Base-by-base conservation (phyloP, 2,888 invertebrate genomes). In the Maniola hyperantus region DNA sequence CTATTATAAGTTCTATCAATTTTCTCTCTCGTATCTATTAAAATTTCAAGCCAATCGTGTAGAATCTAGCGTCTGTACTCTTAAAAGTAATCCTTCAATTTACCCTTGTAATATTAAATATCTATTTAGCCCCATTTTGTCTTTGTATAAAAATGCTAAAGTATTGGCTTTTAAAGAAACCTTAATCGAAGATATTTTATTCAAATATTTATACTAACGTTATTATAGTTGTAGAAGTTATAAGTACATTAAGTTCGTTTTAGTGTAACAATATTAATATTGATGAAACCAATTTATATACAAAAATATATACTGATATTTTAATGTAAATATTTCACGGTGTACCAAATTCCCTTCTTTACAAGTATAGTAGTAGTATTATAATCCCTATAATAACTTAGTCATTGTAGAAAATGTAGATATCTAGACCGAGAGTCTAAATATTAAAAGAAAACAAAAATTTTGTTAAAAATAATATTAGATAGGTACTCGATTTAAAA, bases 291-390 rank as follows among this genome's bases (percentile, higher is more conserved):
- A 87, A 87, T 87, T 87, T 90, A 89, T 90, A 90, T 88, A 91
- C 89, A 89, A 87, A 85, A 85, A 82, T 83, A 87, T 90, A 86
- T 84, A 87, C 81, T 82, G 83, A 85, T 81, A 81, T 82, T 80
- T 83, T 81, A 81, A 79, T 91, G 89, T 91, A 90, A 87, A 88
- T 88, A 89, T 83, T 83, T 85, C 83, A 86, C 84, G 83, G 83
- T 91, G 90, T 91, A 91, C 88, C 88, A 91, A 91, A 88, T 85
- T 86, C 87, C 85, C 91, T 91, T 91, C 91, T 91, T 89, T 91
- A 91, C 91, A 91, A 90, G 86, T 83, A 88, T 91, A 91, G 89
- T 65, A 72, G 82, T 91, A 91, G 87, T 62, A 50, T 63, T 70
- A 69, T 68, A 67, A 71, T 70, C 67, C 67, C 51, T 72, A 61